Conservation (phyloP, 37 sponge, comb jelly and placozoan species). For the Halichondria panicea region DNA sequence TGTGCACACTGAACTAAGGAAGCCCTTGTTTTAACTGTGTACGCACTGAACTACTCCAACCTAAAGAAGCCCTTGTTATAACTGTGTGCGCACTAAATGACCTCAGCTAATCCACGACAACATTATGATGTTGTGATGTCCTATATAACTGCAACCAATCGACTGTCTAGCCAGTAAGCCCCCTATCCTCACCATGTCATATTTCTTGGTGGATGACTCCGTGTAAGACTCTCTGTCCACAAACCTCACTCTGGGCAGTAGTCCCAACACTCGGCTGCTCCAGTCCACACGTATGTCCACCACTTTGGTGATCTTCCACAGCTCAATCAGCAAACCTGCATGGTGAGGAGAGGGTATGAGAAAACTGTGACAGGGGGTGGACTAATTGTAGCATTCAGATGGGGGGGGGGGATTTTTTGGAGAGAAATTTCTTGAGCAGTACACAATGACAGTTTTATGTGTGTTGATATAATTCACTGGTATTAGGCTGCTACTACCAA, state of each 20-base stretch:
- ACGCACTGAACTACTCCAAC: no score
- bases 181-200: slow-evolving; percentile 72
- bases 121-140: neutral
- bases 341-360: neutral
- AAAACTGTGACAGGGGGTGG: no score
- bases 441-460: no score
- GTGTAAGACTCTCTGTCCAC: slow-evolving; percentile 87
- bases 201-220: slow-evolving; percentile 91
- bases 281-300: slow-evolving; percentile 67
- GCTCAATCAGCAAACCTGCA: slow-evolving; percentile 80
- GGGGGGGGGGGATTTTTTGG: no score
- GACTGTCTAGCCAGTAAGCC: neutral
- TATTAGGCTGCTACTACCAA: no score
- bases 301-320: slow-evolving; percentile 98
- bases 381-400: no score
- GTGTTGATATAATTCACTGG: no score
- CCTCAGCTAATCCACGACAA: neutral
- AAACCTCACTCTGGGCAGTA: slow-evolving; percentile 74
- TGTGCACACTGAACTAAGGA: no score
- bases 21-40: no score
- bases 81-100: no score
- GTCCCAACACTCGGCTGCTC: slow-evolving; percentile 62
- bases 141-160: neutral
- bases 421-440: no score
- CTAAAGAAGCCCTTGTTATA: no score